These are phyloP conservation scores for Falco cherrug DNA, from an alignment of 2,797 vertebrate species.

Conservation along the genomic window DNA sequence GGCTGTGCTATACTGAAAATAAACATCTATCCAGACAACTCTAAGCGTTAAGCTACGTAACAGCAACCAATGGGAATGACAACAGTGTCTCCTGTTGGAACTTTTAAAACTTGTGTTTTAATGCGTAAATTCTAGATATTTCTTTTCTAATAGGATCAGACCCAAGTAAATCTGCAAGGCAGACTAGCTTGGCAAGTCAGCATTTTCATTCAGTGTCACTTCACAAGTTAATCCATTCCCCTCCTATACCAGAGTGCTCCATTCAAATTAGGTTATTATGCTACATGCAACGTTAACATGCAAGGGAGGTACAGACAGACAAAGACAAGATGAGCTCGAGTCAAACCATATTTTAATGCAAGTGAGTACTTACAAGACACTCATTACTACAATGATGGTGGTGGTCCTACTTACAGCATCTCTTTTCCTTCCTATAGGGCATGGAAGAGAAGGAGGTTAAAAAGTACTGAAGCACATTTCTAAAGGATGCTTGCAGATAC, in stretches of 20 bases:
- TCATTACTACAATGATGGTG: constrained; percentile 76
- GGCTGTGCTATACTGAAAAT: neutral
- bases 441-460: constrained; percentile 52
- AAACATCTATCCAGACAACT: neutral
- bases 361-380: constrained; percentile 78
- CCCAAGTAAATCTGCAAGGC: neutral
- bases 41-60: neutral
- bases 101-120: neutral
- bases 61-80: neutral
- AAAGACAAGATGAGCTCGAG: neutral
- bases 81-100: neutral
- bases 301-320: neutral
- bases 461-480: constrained; percentile 1
- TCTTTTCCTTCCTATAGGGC: constrained; percentile 72
- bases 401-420: constrained; percentile 66
- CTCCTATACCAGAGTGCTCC: neutral
- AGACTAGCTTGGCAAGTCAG: neutral
- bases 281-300: neutral
- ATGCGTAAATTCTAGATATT: neutral
- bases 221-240: neutral
- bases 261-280: neutral
- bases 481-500: neutral
- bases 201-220: neutral
- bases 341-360: neutral
- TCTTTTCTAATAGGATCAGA: neutral